Evolutionary conservation across 2,797 vertebrate species (phyloP).

Genomic region (Masticophis lateralis): DNA sequence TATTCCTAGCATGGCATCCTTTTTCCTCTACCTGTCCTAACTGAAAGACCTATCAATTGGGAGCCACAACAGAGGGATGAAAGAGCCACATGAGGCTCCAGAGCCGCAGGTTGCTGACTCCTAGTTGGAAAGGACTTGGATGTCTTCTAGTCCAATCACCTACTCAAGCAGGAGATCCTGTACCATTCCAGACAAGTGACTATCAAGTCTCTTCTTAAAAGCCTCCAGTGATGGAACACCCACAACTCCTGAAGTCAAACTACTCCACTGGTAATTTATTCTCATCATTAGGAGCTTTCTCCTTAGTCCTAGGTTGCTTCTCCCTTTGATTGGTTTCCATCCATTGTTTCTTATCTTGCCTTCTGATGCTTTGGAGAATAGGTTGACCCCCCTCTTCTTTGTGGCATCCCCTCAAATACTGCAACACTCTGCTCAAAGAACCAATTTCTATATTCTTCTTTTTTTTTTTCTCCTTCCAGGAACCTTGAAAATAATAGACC

Average conservation of each 20-base stretch:
- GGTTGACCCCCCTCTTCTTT: not conserved
- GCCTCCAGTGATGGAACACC: too few relatives aligned
- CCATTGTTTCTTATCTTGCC: not conserved
- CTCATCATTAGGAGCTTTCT: too few relatives aligned
- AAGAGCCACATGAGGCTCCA: too few relatives aligned
- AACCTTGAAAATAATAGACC: not conserved
- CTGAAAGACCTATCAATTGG: too few relatives aligned
- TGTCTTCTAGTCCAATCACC: not conserved
- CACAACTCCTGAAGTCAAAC: too few relatives aligned
- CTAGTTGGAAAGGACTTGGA: not conserved
- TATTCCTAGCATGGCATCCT: too few relatives aligned
- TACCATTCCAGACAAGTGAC: not conserved
- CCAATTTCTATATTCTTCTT: not conserved
- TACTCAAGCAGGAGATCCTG: not conserved
- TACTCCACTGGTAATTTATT: too few relatives aligned
- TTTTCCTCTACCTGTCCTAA: too few relatives aligned
- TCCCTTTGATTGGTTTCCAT: not conserved
- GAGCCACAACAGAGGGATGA: too few relatives aligned
- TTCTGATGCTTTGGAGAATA: not conserved
- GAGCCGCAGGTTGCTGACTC: too few relatives aligned
- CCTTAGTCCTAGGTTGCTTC: not conserved
- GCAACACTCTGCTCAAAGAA: not conserved
- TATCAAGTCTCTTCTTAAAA: not conserved
- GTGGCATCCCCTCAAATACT: not conserved
- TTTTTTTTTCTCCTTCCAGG: not conserved